Evolutionary conservation across 2,888 invertebrate genomes (phyloP).

Genomic region (Meteorus colon): DNA sequence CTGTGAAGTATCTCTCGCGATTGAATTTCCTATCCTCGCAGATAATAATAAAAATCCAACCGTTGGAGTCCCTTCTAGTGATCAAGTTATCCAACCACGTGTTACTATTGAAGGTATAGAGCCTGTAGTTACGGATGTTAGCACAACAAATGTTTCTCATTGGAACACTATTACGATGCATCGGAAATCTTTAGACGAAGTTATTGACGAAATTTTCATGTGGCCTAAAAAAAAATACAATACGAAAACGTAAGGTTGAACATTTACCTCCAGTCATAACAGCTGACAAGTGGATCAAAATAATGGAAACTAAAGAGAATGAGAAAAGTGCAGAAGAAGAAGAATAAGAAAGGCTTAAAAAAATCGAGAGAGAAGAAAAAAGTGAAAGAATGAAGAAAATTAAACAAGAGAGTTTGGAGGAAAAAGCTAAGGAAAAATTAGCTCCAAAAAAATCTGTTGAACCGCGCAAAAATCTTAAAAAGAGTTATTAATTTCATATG

Average conservation of each 20-base stretch:
- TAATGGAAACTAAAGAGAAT: slow-evolving; percentile 31
- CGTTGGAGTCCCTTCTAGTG: too few relatives aligned
- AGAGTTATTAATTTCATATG: too few relatives aligned
- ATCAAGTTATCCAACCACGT: too few relatives aligned
- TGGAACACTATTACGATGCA: slow-evolving; percentile 29
- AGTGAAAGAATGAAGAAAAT: too few relatives aligned
- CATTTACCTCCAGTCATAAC: slow-evolving; percentile 31
- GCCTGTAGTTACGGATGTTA: slow-evolving; percentile 26
- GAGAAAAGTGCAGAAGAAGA: slow-evolving; percentile 28
- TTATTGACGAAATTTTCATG: slow-evolving; percentile 24
- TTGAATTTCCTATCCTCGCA: slow-evolving; percentile 27
- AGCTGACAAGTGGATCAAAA: slow-evolving; percentile 24
- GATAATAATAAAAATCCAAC: slow-evolving; percentile 29
- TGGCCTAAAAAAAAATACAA: slow-evolving; percentile 21
- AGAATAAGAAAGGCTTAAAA: background rate
- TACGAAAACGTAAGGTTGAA: slow-evolving; percentile 27
- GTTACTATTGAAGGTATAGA: slow-evolving; percentile 23
- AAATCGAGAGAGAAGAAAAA: too few relatives aligned
- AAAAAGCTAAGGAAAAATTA: too few relatives aligned
- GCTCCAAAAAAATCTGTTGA: too few relatives aligned
- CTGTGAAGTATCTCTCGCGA: slow-evolving; percentile 18
- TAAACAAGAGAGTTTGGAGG: too few relatives aligned
- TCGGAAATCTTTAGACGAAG: slow-evolving; percentile 27
- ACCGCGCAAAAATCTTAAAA: too few relatives aligned
- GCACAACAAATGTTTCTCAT: too few relatives aligned